Evolutionary conservation across 1,140 invertebrate species (phyloP), one percentile per base, ranked within the genome.

Genomic region (Drosophila parabipectinata): DNA sequence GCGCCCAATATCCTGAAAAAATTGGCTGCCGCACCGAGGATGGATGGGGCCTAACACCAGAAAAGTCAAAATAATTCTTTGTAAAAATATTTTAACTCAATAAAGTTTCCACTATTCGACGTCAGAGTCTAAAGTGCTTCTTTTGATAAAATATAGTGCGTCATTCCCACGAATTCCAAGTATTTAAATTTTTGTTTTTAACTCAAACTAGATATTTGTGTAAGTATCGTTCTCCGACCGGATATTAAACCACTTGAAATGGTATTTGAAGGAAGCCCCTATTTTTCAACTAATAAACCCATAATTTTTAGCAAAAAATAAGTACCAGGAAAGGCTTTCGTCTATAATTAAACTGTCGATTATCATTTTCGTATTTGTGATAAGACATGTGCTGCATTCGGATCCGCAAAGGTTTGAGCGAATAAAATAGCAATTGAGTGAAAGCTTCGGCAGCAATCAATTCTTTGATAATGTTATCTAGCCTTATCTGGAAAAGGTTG

Each of bases 401-500:
- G 15, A 41, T 26, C 10, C 4, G 9, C 3, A 4, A 14, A 24
- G 18, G 28, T 56, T 15, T 5, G 45, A 73, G 58, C 63, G 45
- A 37, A 21, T 47, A 8, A 9, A 21, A 21, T 8, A 18, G 47
- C 7, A 7, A 47, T 62, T 75, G 73, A 76, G 72, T 63, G 58
- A 77, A 77, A 77, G 64, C 64, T 77, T 41, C n/a, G 30, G 1
- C 37, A 51, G 41, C 50, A 81, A 80, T 75, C 77, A 72, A 74
- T 74, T 74, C 30, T 12, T 56, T 64, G 83, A 83, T 89, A 83
- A 34, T 60, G 76, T 44, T 89, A 88, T 88, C 84, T 84, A 61
- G 57, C 18, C 18, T 57, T 72, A 63, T 72, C 68, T 47, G 24
- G 5, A 45, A 18, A n/a, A 34, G 51, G 32, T 53, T 24, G 45